phyloP scores from a whole-genome alignment of 2,113 vertebrate genomes.

The Ranitomeya imitator region DNA sequence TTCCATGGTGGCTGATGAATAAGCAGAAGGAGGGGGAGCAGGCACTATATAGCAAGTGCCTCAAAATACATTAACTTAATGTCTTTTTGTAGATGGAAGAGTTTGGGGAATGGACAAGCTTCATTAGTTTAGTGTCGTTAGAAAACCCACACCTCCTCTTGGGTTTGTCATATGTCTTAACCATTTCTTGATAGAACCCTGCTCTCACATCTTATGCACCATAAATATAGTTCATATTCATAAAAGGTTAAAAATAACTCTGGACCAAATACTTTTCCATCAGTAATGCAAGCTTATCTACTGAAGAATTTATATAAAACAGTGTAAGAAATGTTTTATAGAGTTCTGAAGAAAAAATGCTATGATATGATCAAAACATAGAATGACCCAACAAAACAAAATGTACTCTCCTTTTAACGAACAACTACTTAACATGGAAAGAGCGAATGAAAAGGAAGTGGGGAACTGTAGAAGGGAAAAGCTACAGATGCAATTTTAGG shows the following conservation, averaged over 20 bases:
- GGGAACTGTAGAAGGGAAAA: too few species aligned
- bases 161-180: background rate
- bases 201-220: background rate
- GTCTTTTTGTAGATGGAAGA: conserved; percentile 40
- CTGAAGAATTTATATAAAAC: background rate
- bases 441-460: too few species aligned
- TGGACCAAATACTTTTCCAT: background rate
- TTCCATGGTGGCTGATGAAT: conserved; percentile 45
- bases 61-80: conserved; percentile 55
- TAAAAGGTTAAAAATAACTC: background rate
- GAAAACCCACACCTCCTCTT: background rate
- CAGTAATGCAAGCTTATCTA: background rate
- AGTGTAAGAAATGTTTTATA: background rate
- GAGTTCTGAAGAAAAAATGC: too few species aligned
- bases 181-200: background rate
- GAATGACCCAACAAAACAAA: too few species aligned
- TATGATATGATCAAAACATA: too few species aligned
- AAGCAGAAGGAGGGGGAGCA: conserved; percentile 29
- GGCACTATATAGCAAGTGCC: conserved; percentile 39
- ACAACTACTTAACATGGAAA: too few species aligned
- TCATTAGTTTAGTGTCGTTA: conserved; percentile 50
- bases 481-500: too few species aligned
- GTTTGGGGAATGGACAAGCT: conserved; percentile 33
- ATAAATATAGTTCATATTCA: background rate
- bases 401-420: too few species aligned